Percentiles rank a stretch among this genome's conserved stretches.
These are phyloP conservation scores for Andrena marginata DNA, from an alignment of 2,888 invertebrate genomes.

Conservation along the genomic window DNA sequence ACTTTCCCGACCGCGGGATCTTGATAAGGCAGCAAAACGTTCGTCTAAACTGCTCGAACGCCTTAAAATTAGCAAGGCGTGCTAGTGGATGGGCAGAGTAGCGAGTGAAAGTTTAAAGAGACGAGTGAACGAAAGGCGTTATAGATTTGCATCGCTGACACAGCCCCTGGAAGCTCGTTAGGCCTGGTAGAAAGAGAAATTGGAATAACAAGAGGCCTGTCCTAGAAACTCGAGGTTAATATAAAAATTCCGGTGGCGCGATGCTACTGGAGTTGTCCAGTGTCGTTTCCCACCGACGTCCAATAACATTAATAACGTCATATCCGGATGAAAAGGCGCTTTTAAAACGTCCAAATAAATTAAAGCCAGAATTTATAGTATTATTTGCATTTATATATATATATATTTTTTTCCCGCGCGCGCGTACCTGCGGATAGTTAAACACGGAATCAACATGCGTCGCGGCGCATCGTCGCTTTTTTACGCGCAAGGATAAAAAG, in stretches of 20 bases:
- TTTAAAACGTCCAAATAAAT: constrained; percentile 59
- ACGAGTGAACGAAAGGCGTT: constrained; percentile 6
- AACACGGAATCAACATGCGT: constrained; percentile 61
- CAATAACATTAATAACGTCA: constrained; percentile 58
- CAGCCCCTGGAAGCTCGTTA: neutral
- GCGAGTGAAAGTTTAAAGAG: constrained; percentile 23
- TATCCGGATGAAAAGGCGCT: constrained; percentile 46
- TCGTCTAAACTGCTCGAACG: no score
- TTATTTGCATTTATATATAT: constrained; percentile 59
- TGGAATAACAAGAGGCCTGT: neutral
- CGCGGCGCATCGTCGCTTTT: constrained; percentile 57
- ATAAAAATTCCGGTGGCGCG: constrained; percentile 25
- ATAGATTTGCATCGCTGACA: constrained; percentile 24
- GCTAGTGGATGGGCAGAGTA: neutral
- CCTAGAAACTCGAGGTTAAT: constrained; percentile 27
- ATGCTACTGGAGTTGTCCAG: neutral
- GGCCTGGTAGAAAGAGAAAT: neutral
- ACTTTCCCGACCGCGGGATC: constrained; percentile 11
- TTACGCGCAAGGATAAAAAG: constrained; percentile 57
- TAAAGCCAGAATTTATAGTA: constrained; percentile 53
- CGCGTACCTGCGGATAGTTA: constrained; percentile 40
- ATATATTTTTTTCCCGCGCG: constrained; percentile 12
- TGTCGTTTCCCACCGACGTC: constrained; percentile 32
- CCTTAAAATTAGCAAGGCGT: no score
- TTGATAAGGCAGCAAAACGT: neutral